phyloP scores from a whole-genome alignment of 2,113 vertebrate genomes.

The Colinus virginianus region DNA sequence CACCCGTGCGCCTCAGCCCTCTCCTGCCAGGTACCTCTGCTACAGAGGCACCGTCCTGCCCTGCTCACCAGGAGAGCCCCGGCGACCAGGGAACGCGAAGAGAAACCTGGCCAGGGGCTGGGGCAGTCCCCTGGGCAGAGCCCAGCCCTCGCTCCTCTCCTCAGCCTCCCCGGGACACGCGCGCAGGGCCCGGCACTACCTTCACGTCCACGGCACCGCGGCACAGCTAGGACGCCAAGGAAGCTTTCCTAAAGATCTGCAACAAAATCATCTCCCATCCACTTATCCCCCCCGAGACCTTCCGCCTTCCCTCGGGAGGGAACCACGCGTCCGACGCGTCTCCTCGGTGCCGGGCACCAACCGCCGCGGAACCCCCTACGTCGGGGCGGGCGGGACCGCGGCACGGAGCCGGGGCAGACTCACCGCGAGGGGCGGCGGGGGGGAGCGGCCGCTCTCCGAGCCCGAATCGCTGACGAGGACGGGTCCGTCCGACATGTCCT shows the following conservation, averaged over 20 bases:
- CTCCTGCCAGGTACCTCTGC: not conserved
- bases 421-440: not conserved
- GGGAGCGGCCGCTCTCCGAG: not conserved
- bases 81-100: not conserved
- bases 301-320: not conserved
- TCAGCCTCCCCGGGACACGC: rapidly evolving
- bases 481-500: not conserved
- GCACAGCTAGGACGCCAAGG: not conserved
- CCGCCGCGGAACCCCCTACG: not conserved
- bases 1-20: rapidly evolving
- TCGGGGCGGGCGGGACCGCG: not conserved
- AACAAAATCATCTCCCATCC: not conserved
- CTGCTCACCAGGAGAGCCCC: not conserved
- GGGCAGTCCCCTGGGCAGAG: not conserved
- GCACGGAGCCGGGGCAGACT: not conserved
- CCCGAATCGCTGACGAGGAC: not conserved
- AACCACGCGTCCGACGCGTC: no score
- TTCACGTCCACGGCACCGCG: not conserved
- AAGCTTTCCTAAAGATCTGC: not conserved
- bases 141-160: rapidly evolving
- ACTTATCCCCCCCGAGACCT: not conserved
- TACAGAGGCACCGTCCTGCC: not conserved
- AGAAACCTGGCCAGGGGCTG: not conserved
- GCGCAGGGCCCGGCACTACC: not conserved
- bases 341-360: not conserved